These are phyloP conservation scores for Numida meleagris DNA, from an alignment of 2,113 vertebrate species.

Conservation along the genomic window DNA sequence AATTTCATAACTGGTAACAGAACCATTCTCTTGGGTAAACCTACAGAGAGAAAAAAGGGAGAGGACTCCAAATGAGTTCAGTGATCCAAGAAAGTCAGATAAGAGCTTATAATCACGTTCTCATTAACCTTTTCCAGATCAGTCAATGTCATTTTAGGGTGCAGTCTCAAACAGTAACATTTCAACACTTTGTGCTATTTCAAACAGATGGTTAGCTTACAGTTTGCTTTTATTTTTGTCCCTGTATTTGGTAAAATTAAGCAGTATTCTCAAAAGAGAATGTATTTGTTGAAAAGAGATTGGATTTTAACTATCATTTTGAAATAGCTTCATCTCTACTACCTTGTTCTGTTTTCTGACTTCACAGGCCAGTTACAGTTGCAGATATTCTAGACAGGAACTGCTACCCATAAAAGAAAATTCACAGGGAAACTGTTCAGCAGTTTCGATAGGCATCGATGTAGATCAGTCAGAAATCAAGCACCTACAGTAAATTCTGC, in stretches of 20 bases:
- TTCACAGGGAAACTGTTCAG: conserved; percentile 11
- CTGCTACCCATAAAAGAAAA: background rate
- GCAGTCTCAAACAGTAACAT: conserved; percentile 35
- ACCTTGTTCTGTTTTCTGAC: background rate
- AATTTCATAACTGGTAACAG: conserved; percentile 99
- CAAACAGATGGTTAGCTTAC: conserved; percentile 5
- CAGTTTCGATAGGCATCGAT: conserved; percentile 29
- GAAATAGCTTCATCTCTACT: background rate
- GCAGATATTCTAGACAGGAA: conserved; percentile 8
- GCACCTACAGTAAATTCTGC: conserved; percentile 46
- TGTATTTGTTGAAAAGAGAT: background rate
- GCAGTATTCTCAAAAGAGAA: background rate
- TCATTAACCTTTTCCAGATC: conserved; percentile 80
- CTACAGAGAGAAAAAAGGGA: conserved; percentile 96
- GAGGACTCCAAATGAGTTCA: conserved; percentile 92
- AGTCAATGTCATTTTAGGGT: conserved; percentile 57
- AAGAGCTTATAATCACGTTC: conserved; percentile 74
- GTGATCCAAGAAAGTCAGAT: conserved; percentile 77
- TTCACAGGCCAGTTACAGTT: conserved; percentile 15
- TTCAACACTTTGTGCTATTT: conserved; percentile 6
- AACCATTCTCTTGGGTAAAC: conserved; percentile 99
- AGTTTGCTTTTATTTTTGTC: conserved; percentile 17
- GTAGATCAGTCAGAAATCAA: conserved; percentile 32
- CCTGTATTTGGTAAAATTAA: conserved; percentile 6
- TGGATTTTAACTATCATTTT: background rate